Conservation (phyloP, 2,888 invertebrate species). For the Diaphora mendica region DNA sequence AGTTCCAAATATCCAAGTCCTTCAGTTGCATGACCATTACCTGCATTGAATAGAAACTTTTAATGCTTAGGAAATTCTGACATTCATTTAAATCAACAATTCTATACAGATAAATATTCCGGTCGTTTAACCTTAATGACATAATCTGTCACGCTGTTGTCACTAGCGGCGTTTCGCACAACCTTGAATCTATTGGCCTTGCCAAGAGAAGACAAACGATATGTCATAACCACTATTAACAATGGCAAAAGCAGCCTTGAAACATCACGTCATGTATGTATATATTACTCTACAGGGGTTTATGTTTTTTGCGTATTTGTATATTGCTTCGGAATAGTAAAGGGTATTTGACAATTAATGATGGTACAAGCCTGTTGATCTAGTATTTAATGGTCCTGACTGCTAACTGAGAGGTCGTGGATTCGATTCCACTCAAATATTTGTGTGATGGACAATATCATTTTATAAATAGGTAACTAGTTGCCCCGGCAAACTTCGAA, state of each 20-base stretch:
- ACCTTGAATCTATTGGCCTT: conserved; percentile 1
- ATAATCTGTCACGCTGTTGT: conserved; percentile 7
- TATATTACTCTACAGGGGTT: background rate
- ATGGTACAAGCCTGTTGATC: too few species aligned
- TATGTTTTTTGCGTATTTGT: background rate
- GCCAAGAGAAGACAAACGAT: background rate
- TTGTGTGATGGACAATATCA: too few species aligned
- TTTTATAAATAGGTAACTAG: too few species aligned
- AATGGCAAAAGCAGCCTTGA: background rate
- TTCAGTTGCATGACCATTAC: background rate
- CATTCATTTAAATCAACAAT: background rate
- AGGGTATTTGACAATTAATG: background rate
- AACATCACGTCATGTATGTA: background rate
- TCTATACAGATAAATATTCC: background rate
- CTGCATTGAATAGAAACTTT: background rate
- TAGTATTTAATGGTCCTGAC: too few species aligned
- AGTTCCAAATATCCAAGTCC: background rate
- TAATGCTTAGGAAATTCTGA: background rate
- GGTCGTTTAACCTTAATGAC: conserved; percentile 7
- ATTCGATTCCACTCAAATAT: too few species aligned
- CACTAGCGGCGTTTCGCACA: conserved; percentile 1
- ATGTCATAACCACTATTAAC: conserved; percentile 3
- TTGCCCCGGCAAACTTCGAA: too few species aligned
- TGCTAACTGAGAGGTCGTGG: too few species aligned
- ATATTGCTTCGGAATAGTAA: background rate